Evolutionary conservation across 1,140 invertebrate species (phyloP).

Genomic region (Psilanteris sp.): DNA sequence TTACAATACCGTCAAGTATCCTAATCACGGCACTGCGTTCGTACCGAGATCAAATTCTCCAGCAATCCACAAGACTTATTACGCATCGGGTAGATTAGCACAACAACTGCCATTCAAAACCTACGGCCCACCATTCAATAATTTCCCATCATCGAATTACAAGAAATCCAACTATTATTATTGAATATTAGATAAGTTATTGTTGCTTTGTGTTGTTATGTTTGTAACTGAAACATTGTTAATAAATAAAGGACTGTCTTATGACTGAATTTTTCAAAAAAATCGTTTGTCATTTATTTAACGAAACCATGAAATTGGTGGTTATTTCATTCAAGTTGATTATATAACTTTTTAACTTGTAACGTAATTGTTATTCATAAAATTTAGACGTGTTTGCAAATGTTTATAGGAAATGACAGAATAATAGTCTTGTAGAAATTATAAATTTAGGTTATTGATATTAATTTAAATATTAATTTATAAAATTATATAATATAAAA

Average conservation of each 20-base stretch:
- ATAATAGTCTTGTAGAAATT: too few species aligned
- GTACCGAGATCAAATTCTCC: not conserved
- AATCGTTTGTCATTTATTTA: too few species aligned
- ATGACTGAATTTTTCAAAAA: too few species aligned
- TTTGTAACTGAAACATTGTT: not conserved
- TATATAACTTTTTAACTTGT: too few species aligned
- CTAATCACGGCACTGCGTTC: not conserved
- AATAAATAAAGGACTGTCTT: constrained; percentile 11
- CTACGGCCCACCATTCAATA: not conserved
- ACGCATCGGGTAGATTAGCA: not conserved
- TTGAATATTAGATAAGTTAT: not conserved
- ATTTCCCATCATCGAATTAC: not conserved
- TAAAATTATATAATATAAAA: too few species aligned
- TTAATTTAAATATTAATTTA: too few species aligned
- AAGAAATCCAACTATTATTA: not conserved
- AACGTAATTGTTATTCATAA: too few species aligned
- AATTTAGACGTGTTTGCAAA: too few species aligned
- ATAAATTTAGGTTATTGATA: too few species aligned
- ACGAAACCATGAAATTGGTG: too few species aligned
- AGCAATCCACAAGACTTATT: not conserved
- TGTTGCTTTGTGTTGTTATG: constrained; percentile 1
- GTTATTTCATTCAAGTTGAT: too few species aligned
- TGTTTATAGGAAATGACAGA: too few species aligned
- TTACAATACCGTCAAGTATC: not conserved
- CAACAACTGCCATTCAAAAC: constrained; percentile 1